Evolutionary conservation across 2,113 vertebrate genomes (phyloP), one percentile per base, ranked within the genome.

Genomic region (Romanogobio albipinnatus): DNA sequence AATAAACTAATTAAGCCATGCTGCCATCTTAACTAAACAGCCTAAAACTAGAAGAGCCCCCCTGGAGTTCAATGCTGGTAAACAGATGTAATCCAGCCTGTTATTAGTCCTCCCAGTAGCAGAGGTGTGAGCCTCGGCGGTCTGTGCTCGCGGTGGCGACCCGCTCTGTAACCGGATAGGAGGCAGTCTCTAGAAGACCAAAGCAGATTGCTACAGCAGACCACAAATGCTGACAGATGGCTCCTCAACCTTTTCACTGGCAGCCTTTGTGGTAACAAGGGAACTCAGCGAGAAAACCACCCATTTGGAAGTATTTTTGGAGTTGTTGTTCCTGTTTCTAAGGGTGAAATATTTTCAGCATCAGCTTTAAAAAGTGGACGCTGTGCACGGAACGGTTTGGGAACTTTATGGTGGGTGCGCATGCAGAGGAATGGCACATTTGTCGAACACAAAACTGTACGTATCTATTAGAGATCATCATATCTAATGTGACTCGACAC

Each of bases 201-300:
- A 92, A 92, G 91, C 93, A 93, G 88, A 91, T 86, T 88, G 92
- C 93, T 92, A 43, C 36, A 43, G 87, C 91, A 91, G 90, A 93
- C 90, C 90, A 92, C 92, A 93, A 93, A 92, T 86, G 92, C 92
- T 93, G 92, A 93, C 94, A 95, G 94, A 95, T 94, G 94, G 92
- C 90, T 90, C 89, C 91, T 90, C 87, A 91, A 91, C 93, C 90
- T 92, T 91, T 90, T 90, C 86, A 89, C 92, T 88, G 91, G 89
- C 90, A 87, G 91, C 88, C 82, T 90, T 85, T 89, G 91, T 92
- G 93, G 93, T 92, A 84, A 90, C 73, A 22, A 90, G 92, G 92
- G 92, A 90, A 88, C 91, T 85, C 90, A 83, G 87, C 83, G 89
- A 86, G 92, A 91, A 89, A 91, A 92, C 88, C 90, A 90, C 89